These are phyloP conservation scores for Lycia hirtaria DNA, from an alignment of 2,888 invertebrate genomes.

Conservation along the genomic window DNA sequence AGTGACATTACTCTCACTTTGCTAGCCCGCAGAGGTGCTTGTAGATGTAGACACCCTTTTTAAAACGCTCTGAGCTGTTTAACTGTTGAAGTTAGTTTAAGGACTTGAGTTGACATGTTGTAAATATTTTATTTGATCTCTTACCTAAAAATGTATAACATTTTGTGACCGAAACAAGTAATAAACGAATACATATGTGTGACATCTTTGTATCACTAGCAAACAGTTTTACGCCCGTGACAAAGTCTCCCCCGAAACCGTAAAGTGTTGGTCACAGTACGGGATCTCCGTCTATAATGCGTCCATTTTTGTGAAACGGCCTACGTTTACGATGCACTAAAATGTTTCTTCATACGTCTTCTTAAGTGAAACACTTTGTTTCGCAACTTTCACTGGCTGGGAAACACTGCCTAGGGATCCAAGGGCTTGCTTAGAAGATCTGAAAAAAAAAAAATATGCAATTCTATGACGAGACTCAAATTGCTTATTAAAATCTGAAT, in stretches of 20 bases:
- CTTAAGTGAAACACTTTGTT: slow-evolving; percentile 44
- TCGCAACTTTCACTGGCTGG: slow-evolving; percentile 32
- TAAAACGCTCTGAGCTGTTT: no score
- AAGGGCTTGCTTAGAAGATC: no score
- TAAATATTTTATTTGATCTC: not conserved
- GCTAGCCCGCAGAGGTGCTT: no score
- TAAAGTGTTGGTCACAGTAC: slow-evolving; percentile 40
- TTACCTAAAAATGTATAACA: not conserved
- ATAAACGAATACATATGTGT: not conserved
- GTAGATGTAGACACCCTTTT: no score
- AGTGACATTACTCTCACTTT: no score
- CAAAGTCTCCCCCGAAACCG: slow-evolving; percentile 4
- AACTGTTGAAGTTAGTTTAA: no score
- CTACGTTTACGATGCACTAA: slow-evolving; percentile 63
- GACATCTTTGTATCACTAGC: not conserved
- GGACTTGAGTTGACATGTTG: no score
- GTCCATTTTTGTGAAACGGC: slow-evolving; percentile 55
- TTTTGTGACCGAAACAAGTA: not conserved
- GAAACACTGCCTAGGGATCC: slow-evolving; percentile 28
- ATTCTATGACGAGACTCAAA: no score
- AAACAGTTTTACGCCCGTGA: not conserved
- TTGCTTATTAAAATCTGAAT: no score
- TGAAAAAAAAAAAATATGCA: no score
- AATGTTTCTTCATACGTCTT: slow-evolving; percentile 51
- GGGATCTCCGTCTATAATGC: slow-evolving; percentile 46